Base-by-base conservation (phyloP, 2,113 vertebrate genomes). In the Nothocercus nigrocapillus region DNA sequence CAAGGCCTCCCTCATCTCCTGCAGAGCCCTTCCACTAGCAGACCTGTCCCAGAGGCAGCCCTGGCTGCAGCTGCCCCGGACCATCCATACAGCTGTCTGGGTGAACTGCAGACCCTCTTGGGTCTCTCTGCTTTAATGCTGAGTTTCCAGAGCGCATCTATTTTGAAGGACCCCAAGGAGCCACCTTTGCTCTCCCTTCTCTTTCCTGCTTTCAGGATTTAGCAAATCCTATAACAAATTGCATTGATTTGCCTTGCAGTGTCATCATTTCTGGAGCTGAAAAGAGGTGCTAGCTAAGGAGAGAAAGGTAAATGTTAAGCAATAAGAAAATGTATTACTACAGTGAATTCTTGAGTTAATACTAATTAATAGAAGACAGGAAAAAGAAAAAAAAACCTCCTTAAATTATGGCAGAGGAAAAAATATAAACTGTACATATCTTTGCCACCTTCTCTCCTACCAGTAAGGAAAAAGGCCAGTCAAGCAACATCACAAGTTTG, bases 201-300 rank as follows among this genome's bases (percentile, higher is more conserved):
- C 20, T 76, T 75, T 45, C 36, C 40, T 78, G 44, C 18, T 66
- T 88, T 73, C 1, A 3, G n/a, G 66, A 56, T 86, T 75, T 83
- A 93, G 56, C 56, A 72, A 85, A 74, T 4, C 12, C 34, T 15
- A 1, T 42, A 75, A 85, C 36, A 32, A 20, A 10, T 18, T 20
- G 22, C 30, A 72, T 21, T 2, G 0, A 19, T 14, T 62, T 56
- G 38, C 7, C 1, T 0, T 49, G 84, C 47, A 56, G 17, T 64
- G n/a, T 51, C 18, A 24, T 32, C 0, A 0, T 34, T 74, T 34
- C 4, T 21, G 32, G 9, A 63, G 51, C 19, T 42, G 45, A 86
- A 28, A 9, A 90, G 63, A 86, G 83, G 34, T 20, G 27, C 15
- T 32, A 47, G 27, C 15, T 32, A 47, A 32, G 82, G 47, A 76